phyloP scores from a whole-genome alignment of 2,888 invertebrate genomes.

The Nephrotoma flavescens region DNA sequence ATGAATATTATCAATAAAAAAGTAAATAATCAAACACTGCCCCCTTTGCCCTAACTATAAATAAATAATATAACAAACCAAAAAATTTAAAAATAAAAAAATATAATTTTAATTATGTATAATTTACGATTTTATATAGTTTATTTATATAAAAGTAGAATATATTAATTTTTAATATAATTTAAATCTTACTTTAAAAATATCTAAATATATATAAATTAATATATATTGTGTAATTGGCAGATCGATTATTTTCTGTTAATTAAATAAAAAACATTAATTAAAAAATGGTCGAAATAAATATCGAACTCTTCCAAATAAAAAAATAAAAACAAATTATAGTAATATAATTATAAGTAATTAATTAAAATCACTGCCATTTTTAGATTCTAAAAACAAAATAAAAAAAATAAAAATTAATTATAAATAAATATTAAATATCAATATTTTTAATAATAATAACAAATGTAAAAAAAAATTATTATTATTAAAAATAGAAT shows the following conservation, averaged over 20 bases:
- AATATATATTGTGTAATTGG: background rate
- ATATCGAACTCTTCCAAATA: background rate
- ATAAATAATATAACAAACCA: background rate
- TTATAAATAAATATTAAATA: background rate
- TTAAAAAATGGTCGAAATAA: background rate
- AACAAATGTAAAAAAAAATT: background rate
- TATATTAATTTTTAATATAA: background rate
- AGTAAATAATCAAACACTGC: conserved; percentile 7
- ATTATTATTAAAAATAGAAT: background rate
- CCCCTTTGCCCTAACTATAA: background rate
- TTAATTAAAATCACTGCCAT: background rate
- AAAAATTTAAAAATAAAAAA: background rate
- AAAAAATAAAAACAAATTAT: background rate
- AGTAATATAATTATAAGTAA: background rate
- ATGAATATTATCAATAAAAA: conserved; percentile 4
- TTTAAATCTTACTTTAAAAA: background rate
- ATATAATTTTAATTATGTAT: background rate
- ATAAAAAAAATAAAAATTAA: background rate
- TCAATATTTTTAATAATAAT: background rate
- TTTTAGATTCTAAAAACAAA: background rate
- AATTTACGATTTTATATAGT: background rate
- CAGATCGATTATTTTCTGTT: background rate
- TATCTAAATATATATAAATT: background rate
- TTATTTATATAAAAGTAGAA: background rate
- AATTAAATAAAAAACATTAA: background rate